Conservation (phyloP, 1,140 invertebrate genomes). For the Lithobius niger region DNA sequence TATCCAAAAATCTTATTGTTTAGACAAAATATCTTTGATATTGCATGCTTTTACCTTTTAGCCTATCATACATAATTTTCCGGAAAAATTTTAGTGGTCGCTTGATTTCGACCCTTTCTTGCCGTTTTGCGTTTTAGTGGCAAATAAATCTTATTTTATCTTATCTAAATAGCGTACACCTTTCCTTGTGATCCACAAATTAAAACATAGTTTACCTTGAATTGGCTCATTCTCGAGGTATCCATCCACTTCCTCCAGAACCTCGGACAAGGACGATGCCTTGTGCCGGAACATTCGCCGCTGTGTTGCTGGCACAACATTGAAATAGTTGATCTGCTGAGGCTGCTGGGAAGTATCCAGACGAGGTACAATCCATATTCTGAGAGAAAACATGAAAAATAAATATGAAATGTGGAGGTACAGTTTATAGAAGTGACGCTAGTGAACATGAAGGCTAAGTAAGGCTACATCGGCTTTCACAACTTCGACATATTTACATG, state of each 20-base stretch:
- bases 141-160: neutral
- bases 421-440: too few relatives aligned
- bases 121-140: too few relatives aligned
- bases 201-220: conserved; percentile 1
- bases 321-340: conserved; percentile 6
- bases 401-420: neutral
- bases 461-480: too few relatives aligned
- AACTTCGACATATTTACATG: too few relatives aligned
- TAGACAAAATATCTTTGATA: too few relatives aligned
- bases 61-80: too few relatives aligned
- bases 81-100: too few relatives aligned
- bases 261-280: conserved; percentile 3
- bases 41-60: too few relatives aligned
- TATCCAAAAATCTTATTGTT: too few relatives aligned
- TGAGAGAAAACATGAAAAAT: neutral
- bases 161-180: neutral
- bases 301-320: conserved; percentile 4
- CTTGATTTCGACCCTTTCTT: too few relatives aligned
- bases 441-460: too few relatives aligned
- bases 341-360: neutral
- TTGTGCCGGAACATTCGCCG: conserved; percentile 1
- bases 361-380: conserved; percentile 1
- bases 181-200: too few relatives aligned
- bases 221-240: conserved; percentile 3
- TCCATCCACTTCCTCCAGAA: conserved; percentile 3